Evolutionary conservation across 2,888 invertebrate genomes (phyloP).

Genomic region (Amitus sp.): DNA sequence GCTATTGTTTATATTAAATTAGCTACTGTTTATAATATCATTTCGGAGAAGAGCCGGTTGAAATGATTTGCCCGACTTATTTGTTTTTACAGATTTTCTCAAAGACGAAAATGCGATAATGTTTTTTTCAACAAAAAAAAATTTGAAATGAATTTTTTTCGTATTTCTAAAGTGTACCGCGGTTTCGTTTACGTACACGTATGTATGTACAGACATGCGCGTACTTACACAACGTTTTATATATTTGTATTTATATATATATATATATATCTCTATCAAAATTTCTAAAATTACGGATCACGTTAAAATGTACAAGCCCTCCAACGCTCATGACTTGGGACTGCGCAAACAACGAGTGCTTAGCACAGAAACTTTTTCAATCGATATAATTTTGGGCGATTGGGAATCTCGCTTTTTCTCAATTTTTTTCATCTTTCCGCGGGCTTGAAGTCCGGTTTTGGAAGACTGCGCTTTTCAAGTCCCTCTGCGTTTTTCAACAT

Average conservation of each 20-base stretch:
- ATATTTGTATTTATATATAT: slow-evolving; percentile 20
- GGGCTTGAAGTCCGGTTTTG: slow-evolving; percentile 27
- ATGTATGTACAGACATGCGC: slow-evolving; percentile 7
- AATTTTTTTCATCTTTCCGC: slow-evolving; percentile 9
- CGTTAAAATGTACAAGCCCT: slow-evolving; percentile 36
- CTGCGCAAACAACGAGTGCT: slow-evolving; percentile 40
- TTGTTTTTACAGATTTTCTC: no score
- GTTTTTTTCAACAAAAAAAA: no score
- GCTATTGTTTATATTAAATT: slow-evolving; percentile 9
- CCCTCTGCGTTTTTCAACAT: neutral
- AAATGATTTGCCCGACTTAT: no score
- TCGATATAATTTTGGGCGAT: slow-evolving; percentile 31
- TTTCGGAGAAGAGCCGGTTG: neutral
- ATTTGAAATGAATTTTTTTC: neutral
- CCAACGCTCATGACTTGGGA: slow-evolving; percentile 20
- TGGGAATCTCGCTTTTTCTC: slow-evolving; percentile 4
- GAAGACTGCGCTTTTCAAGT: slow-evolving; percentile 24
- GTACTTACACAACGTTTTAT: slow-evolving; percentile 8
- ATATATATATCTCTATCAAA: slow-evolving; percentile 36
- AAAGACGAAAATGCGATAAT: no score
- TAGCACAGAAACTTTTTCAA: slow-evolving; percentile 30
- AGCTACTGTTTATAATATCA: slow-evolving; percentile 10
- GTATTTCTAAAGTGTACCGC: slow-evolving; percentile 1
- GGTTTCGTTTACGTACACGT: slow-evolving; percentile 2
- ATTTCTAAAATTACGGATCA: slow-evolving; percentile 35